phyloP scores from a whole-genome alignment of 2,797 vertebrate genomes.

The Tapera naevia region DNA sequence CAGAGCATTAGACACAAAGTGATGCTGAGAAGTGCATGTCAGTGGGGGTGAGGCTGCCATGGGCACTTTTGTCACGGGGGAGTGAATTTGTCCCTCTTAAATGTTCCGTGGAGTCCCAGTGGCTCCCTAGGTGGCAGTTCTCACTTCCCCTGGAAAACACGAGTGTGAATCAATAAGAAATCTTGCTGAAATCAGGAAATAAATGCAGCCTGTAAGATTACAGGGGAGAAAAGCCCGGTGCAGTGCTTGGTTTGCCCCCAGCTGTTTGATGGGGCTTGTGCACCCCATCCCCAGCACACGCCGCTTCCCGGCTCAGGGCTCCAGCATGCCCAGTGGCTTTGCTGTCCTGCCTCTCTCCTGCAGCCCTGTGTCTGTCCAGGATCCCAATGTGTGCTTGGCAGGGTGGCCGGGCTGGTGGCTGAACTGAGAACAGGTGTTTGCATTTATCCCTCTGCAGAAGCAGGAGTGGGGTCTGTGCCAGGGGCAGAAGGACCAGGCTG shows the following conservation, averaged over 20 bases:
- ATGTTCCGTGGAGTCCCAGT: neutral
- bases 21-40: neutral
- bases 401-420: neutral
- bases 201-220: neutral
- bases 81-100: neutral
- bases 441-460: neutral
- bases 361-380: neutral
- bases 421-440: neutral
- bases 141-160: rapidly evolving
- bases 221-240: neutral
- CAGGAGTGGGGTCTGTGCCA: neutral
- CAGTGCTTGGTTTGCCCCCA: neutral
- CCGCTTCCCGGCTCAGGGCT: neutral
- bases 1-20: neutral
- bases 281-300: neutral
- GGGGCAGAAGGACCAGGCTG: neutral
- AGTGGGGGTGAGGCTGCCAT: neutral
- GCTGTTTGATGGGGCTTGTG: neutral
- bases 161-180: neutral
- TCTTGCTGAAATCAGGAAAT: rapidly evolving
- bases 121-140: neutral
- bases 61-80: neutral
- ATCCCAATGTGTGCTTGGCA: rapidly evolving
- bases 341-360: neutral
- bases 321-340: neutral